Percentiles rank a stretch among this genome's conserved stretches.
Conservation (phyloP, 2,797 vertebrate genomes). For the Florisuga fusca region DNA sequence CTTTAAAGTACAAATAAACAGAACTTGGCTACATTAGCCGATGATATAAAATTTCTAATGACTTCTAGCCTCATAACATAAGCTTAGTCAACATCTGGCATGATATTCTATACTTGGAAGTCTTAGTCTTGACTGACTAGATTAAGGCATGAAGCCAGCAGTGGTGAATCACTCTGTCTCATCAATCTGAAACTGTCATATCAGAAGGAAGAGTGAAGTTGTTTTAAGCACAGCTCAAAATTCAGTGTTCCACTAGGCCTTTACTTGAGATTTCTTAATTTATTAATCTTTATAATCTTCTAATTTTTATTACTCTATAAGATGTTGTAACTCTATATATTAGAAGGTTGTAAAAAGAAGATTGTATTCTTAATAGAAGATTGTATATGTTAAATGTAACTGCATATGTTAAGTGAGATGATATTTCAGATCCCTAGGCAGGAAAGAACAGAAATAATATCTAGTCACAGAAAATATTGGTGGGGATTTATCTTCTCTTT, state of each 20-base stretch:
- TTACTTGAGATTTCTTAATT: background rate
- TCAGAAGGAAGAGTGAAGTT: background rate
- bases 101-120: slow-evolving; percentile 41
- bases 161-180: slow-evolving; percentile 31
- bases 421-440: background rate
- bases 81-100: slow-evolving; percentile 70
- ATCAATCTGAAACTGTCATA: slow-evolving; percentile 17
- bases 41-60: slow-evolving; percentile 30
- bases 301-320: background rate
- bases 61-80: slow-evolving; percentile 45
- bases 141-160: slow-evolving; percentile 42
- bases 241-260: too few species aligned
- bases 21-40: slow-evolving; percentile 14
- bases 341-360: background rate
- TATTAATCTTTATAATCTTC: background rate
- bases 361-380: background rate
- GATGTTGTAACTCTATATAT: background rate
- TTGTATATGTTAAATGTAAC: background rate
- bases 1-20: background rate
- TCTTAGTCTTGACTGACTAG: slow-evolving; percentile 57
- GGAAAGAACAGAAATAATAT: background rate
- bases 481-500: background rate
- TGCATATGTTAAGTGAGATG: background rate
- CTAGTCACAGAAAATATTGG: background rate
- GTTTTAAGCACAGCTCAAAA: background rate